Base-by-base conservation (phyloP, 2,113 vertebrate genomes). In the Sigmodon hispidus region DNA sequence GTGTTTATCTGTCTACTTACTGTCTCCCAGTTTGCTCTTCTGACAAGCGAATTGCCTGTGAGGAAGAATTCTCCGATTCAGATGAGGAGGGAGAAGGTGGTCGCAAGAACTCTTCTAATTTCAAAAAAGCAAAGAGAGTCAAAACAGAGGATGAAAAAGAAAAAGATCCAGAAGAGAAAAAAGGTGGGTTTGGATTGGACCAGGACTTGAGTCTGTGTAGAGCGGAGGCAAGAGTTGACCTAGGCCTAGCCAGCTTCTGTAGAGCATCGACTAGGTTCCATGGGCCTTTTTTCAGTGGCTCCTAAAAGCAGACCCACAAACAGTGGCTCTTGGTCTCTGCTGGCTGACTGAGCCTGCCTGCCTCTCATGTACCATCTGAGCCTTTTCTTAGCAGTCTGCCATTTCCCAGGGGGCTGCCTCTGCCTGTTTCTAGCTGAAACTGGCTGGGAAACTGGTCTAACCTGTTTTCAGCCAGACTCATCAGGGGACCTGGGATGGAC, bases 71-170 rank as follows among this genome's bases (percentile, higher is more conserved):
- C 97, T 99, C 99, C 0, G 99, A 99, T 96, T 99, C 99, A 0
- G 99, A 99, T 94, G 99, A 99, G 2, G 99, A 99, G 97, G 99
- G 99, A 0, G 99, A 99, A 92, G 99, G 99, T 0, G 99, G 99
- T 0, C 99, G 99, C 94, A 99, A 99, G 95, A 99, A 99, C 3
- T 98, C 99, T 12, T 98, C 99, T 95, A 99, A 99, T 96, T 99
- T 99, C 96, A 99, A 99, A 98, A 99, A 99, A 98, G 97, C 98
- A 1, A 99, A 99, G 91, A 98, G 99, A 57, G 98, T 99, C 94
- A 99, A 99, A 97, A 99, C 99, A 5, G 99, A 99, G 75, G 99
- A 99, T 86, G 99, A 99, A 77, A 99, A 99, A 97, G 99, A 99
- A 79, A 99, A 98, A 86, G 97, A 98, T 1, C 90, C 93, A 3